Evolutionary conservation across 2,797 vertebrate genomes (phyloP).

Genomic region (Psittacula echo): DNA sequence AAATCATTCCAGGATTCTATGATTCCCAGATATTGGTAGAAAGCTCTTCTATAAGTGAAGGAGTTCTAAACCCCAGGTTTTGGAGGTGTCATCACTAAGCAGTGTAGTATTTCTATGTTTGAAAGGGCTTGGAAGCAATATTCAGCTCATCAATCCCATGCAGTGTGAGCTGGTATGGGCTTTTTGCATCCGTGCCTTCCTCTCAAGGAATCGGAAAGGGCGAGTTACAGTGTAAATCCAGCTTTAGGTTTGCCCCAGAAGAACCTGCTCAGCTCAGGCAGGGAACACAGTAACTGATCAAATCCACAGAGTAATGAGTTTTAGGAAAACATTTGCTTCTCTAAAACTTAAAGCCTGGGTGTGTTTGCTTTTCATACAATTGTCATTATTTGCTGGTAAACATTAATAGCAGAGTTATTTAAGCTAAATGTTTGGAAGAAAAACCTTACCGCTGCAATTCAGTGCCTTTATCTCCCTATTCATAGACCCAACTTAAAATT

Average conservation of each 20-base stretch:
- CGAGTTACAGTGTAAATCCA: fast-evolving
- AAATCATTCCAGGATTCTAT: background rate
- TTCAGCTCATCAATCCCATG: background rate
- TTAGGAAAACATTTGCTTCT: background rate
- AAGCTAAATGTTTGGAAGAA: conserved; percentile 23
- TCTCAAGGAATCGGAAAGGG: background rate
- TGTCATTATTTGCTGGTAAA: conserved; percentile 25
- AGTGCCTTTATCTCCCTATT: conserved; percentile 66
- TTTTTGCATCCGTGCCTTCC: background rate
- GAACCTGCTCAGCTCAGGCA: background rate
- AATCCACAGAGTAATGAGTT: background rate
- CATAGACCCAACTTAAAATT: conserved; percentile 71
- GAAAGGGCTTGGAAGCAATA: background rate
- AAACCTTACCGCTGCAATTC: conserved; percentile 45
- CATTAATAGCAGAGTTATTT: background rate
- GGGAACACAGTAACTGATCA: background rate
- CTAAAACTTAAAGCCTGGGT: background rate
- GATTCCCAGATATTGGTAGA: background rate
- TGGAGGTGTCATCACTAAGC: background rate
- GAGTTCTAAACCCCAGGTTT: background rate
- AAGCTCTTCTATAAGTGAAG: background rate
- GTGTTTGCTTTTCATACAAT: conserved; percentile 6
- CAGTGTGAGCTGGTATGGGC: background rate
- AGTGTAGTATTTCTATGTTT: background rate
- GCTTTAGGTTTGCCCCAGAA: background rate